phyloP scores from a whole-genome alignment of 2,888 invertebrate species.

The Caenorhabditis sinica region DNA sequence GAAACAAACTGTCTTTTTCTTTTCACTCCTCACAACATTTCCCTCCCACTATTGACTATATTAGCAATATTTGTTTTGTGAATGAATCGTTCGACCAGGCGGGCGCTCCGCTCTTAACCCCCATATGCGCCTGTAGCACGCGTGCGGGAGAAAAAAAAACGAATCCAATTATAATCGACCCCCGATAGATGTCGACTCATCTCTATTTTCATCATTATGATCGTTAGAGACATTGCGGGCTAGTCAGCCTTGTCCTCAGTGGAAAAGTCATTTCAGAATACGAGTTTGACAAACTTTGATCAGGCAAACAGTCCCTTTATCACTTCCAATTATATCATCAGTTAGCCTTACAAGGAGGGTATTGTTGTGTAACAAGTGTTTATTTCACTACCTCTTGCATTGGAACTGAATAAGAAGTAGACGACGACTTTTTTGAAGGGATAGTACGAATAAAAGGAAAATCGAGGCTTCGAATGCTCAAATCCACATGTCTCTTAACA shows the following conservation, averaged over 20 bases:
- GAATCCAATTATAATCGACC: constrained; percentile 62
- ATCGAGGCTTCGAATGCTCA: not conserved
- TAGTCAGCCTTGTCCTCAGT: not conserved
- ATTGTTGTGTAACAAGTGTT: constrained; percentile 48
- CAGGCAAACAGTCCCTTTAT: constrained; percentile 52
- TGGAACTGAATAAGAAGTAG: constrained; percentile 4
- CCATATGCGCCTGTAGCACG: constrained; percentile 45
- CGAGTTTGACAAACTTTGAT: constrained; percentile 63
- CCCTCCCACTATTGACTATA: constrained; percentile 48
- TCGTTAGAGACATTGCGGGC: not conserved
- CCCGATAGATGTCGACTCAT: constrained; percentile 47
- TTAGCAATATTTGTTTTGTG: constrained; percentile 63
- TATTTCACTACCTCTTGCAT: constrained; percentile 32
- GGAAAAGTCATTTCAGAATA: constrained; percentile 31
- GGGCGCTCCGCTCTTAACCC: constrained; percentile 40
- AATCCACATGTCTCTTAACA: constrained; percentile 4
- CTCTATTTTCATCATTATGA: constrained; percentile 13
- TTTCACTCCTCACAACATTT: constrained; percentile 7
- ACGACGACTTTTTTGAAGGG: constrained; percentile 1
- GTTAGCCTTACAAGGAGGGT: constrained; percentile 17
- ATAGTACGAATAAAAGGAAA: not conserved
- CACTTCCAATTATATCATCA: constrained; percentile 59
- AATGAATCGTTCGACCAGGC: constrained; percentile 54
- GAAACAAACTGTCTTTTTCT: constrained; percentile 15
- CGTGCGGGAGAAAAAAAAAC: constrained; percentile 27